phyloP scores from a whole-genome alignment of 2,797 vertebrate genomes.

The Salarias fasciatus region DNA sequence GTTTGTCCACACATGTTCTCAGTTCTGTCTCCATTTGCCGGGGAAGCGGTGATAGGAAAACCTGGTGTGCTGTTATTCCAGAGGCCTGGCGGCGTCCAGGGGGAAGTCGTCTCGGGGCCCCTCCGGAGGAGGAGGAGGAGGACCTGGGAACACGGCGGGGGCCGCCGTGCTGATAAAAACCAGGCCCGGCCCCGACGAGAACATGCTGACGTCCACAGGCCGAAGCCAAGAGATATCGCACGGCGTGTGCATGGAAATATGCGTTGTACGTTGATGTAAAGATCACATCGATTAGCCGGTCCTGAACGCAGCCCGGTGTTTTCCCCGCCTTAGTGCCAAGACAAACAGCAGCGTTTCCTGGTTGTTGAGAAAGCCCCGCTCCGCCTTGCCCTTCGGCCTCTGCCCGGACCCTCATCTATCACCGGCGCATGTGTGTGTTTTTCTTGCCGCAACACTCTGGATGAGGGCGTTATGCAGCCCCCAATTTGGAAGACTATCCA shows the following conservation, averaged over 20 bases:
- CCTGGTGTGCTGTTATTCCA: slow-evolving; percentile 77
- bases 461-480: slow-evolving; percentile 51
- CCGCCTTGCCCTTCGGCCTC: slow-evolving; percentile 67
- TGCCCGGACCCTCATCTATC: slow-evolving; percentile 71
- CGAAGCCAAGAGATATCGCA: background rate
- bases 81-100: slow-evolving; percentile 64
- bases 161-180: slow-evolving; percentile 65
- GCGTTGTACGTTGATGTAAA: slow-evolving; percentile 31
- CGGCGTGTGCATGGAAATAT: background rate
- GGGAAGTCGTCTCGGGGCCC: slow-evolving; percentile 73
- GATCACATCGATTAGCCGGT: slow-evolving; percentile 52
- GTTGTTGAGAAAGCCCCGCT: slow-evolving; percentile 41
- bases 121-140: slow-evolving; percentile 58
- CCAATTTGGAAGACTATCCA: slow-evolving; percentile 56
- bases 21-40: slow-evolving; percentile 69
- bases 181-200: slow-evolving; percentile 61
- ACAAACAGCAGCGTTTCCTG: slow-evolving; percentile 69
- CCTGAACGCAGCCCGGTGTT: slow-evolving; percentile 58
- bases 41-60: slow-evolving; percentile 70
- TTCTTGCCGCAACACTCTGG: slow-evolving; percentile 49
- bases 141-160: slow-evolving; percentile 59
- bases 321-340: slow-evolving; percentile 49
- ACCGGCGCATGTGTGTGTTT: slow-evolving; percentile 59
- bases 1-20: slow-evolving; percentile 76
- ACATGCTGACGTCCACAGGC: slow-evolving; percentile 53